Evolutionary conservation across 2,888 invertebrate genomes (phyloP).

Genomic region (Pyrrhosoma nymphula): DNA sequence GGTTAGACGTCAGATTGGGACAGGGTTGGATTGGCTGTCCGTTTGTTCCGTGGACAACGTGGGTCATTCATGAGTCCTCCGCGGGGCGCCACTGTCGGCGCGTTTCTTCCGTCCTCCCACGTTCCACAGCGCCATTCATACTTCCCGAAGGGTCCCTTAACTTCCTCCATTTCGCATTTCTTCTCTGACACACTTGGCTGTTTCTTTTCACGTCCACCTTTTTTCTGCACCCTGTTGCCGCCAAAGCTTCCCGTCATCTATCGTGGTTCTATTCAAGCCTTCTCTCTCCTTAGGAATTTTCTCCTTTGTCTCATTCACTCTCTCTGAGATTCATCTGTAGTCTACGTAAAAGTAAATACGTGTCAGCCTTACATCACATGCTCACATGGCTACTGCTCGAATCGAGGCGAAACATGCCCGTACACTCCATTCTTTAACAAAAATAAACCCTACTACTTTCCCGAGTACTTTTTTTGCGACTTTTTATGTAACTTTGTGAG

Average conservation of each 20-base stretch:
- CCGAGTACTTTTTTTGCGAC: too few relatives aligned
- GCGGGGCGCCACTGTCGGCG: neutral
- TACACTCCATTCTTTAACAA: too few relatives aligned
- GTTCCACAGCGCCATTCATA: neutral
- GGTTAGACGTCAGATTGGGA: too few relatives aligned
- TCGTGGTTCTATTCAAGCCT: neutral
- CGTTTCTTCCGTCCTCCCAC: neutral
- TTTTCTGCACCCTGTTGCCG: neutral
- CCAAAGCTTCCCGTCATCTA: neutral
- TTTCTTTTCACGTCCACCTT: neutral
- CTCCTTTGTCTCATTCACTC: neutral
- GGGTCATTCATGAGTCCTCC: constrained; percentile 46
- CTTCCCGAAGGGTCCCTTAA: neutral
- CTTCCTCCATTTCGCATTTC: neutral
- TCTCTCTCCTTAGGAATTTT: neutral
- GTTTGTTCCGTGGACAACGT: constrained; percentile 18
- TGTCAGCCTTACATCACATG: too few relatives aligned
- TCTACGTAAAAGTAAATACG: too few relatives aligned
- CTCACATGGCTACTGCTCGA: too few relatives aligned
- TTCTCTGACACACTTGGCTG: too few relatives aligned
- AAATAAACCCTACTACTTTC: too few relatives aligned
- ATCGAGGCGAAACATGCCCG: too few relatives aligned
- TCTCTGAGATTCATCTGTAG: neutral
- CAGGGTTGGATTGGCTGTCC: neutral
- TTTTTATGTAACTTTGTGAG: too few relatives aligned